Percentiles rank a stretch among this genome's conserved stretches.
Evolutionary conservation across 2,113 vertebrate genomes (phyloP).

Genomic region (Festucalex cinctus): DNA sequence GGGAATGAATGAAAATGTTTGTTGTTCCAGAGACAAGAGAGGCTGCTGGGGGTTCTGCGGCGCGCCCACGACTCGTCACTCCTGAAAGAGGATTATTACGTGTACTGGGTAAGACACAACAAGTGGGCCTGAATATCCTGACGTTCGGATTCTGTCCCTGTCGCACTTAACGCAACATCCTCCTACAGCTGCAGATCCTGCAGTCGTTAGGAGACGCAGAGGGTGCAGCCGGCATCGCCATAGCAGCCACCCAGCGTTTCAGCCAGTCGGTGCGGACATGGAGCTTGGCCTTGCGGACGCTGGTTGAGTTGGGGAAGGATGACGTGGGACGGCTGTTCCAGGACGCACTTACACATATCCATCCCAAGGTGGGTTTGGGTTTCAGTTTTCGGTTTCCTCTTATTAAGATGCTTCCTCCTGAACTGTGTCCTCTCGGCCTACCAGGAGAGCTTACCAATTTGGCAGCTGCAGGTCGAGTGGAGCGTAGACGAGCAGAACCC

Average conservation of each 20-base stretch:
- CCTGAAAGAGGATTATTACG: conserved; percentile 81
- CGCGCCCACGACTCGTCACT: conserved; percentile 76
- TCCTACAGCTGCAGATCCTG: conserved; percentile 66
- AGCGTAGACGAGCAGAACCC: conserved; percentile 69
- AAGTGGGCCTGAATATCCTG: not conserved
- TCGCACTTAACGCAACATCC: not conserved
- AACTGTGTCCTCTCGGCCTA: not conserved
- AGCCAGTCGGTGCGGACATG: conserved; percentile 75
- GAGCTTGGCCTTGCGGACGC: conserved; percentile 77
- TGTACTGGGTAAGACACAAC: conserved; percentile 82
- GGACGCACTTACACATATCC: conserved; percentile 75
- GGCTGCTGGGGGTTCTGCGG: conserved; percentile 73
- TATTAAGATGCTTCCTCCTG: not conserved
- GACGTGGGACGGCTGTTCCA: conserved; percentile 73
- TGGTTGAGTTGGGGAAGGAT: conserved; percentile 70
- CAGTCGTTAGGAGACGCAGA: conserved; percentile 59
- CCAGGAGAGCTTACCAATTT: conserved; percentile 83
- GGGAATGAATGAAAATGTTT: not conserved
- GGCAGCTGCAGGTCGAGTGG: conserved; percentile 86
- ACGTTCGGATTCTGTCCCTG: not conserved
- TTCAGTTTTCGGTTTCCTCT: conserved; percentile 22
- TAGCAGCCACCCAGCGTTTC: conserved; percentile 68
- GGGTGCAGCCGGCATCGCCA: conserved; percentile 72
- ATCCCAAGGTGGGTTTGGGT: conserved; percentile 78
- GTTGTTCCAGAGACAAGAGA: conserved; percentile 77